Base-by-base conservation (phyloP, 2,888 invertebrate genomes). In the Papilio protenor region DNA sequence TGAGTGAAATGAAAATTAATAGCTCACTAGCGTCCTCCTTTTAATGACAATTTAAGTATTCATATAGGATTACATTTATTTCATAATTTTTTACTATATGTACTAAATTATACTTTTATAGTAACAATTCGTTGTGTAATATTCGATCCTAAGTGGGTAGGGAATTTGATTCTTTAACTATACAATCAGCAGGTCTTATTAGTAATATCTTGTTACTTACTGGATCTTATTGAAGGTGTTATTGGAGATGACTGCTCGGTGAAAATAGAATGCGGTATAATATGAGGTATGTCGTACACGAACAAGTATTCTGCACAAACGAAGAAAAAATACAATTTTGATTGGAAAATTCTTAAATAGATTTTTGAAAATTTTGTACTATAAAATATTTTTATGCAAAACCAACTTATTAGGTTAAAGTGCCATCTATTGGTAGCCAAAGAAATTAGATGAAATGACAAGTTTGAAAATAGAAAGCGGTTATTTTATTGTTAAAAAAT, bases 251-350 rank as follows among this genome's bases (percentile, higher is more conserved):
- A 81, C 0, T 81, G 84, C 23, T 89, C 83, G 1, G 77, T 23
- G 27, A 73, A 59, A 2, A 80, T 66, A 11, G 79, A 81, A 75
- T 91, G 91, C 0, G 90, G 80, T 10, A 88, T 80, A 81, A 91
- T 90, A 16, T 82, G 85, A 12, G 91, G 91, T 10, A 83, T 82
- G 27, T 87, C 88, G 76, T 90, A 92, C 1, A 91, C 84, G 80
- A 87, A 90, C 40, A 90, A 64, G 77, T 91, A 92, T 73, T 89
- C 92, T 92, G 83, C 47, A 81, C 79, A 78, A 72, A 1, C 57
- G 8, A 8, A 5, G 11, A 16, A 12, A 57, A 75, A 55, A 55
- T 21, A 57, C 2, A 57, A 57, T 57, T 57, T 18, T n/a, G 6
- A 2, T n/a, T n/a, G n/a, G 18, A 8, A 6, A n/a, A n/a, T 18